A percentile compares a stretch with the other conserved stretches of the same genome.
Conservation (phyloP, 2,888 invertebrate species). For the Brenthis ino region DNA sequence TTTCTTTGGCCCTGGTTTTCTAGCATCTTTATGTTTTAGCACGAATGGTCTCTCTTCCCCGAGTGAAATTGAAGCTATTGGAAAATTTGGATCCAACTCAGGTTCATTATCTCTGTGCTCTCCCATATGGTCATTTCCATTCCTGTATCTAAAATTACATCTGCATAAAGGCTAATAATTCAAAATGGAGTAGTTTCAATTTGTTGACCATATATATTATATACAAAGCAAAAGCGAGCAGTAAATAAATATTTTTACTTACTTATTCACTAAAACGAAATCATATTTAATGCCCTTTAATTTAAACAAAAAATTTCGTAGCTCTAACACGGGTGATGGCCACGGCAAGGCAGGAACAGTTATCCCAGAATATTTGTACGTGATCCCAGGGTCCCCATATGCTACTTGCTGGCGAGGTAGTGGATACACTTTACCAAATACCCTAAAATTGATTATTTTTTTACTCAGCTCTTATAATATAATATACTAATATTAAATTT, state of each 20-base stretch:
- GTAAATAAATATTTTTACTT: conserved; percentile 43
- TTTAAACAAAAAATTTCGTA: conserved; percentile 76
- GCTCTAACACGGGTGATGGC: conserved; percentile 74
- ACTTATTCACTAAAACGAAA: conserved; percentile 86
- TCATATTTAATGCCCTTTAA: conserved; percentile 83
- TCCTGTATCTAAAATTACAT: conserved; percentile 64
- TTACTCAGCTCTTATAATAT: no score
- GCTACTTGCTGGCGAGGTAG: conserved; percentile 87
- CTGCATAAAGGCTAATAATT: no score
- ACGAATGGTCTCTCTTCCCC: conserved; percentile 85
- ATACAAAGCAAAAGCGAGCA: no score
- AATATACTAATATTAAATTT: no score
- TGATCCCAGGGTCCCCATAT: conserved; percentile 84
- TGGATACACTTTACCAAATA: conserved; percentile 85
- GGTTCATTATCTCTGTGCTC: conserved; percentile 88
- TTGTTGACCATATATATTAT: no score
- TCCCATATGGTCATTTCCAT: conserved; percentile 87
- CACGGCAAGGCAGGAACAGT: conserved; percentile 85
- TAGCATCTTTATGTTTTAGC: conserved; percentile 83
- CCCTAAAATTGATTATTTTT: conserved; percentile 54
- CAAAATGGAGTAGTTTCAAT: no score
- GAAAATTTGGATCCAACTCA: conserved; percentile 82
- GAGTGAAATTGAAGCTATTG: conserved; percentile 86
- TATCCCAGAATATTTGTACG: conserved; percentile 85
- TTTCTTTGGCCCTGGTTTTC: conserved; percentile 73